Conservation (phyloP, 2,797 vertebrate species). For the Dendrocincla tyrannina region DNA sequence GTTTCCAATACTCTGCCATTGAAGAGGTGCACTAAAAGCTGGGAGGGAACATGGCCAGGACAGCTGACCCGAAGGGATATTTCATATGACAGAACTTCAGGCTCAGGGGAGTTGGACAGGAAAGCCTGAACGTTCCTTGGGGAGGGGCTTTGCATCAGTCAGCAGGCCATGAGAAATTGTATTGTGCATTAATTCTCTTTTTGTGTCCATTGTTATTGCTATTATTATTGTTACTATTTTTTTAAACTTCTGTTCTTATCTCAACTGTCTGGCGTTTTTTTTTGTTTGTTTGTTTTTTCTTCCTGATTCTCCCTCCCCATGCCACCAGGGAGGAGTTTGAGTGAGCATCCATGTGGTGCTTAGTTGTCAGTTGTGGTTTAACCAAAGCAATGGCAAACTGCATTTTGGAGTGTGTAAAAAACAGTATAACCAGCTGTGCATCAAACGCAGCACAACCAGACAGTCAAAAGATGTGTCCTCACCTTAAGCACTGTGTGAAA, state of each 20-base stretch:
- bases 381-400: fast-evolving
- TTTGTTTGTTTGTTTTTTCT: neutral
- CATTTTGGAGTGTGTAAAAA: neutral
- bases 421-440: neutral
- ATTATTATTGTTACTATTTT: neutral
- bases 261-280: neutral
- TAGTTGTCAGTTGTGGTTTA: neutral
- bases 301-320: neutral
- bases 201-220: neutral
- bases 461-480: neutral
- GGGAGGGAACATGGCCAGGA: too few species aligned
- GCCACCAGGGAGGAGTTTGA: neutral
- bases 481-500: too few species aligned
- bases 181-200: neutral
- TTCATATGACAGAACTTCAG: too few species aligned
- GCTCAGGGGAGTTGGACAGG: neutral
- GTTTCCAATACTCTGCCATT: too few species aligned
- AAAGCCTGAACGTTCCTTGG: neutral
- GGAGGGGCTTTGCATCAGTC: too few species aligned
- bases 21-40: too few species aligned
- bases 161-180: too few species aligned
- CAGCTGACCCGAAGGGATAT: neutral
- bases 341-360: too few species aligned
- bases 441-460: neutral
- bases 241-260: neutral